Conservation (phyloP, 2,888 invertebrate genomes). For the Dynastes grantii region DNA sequence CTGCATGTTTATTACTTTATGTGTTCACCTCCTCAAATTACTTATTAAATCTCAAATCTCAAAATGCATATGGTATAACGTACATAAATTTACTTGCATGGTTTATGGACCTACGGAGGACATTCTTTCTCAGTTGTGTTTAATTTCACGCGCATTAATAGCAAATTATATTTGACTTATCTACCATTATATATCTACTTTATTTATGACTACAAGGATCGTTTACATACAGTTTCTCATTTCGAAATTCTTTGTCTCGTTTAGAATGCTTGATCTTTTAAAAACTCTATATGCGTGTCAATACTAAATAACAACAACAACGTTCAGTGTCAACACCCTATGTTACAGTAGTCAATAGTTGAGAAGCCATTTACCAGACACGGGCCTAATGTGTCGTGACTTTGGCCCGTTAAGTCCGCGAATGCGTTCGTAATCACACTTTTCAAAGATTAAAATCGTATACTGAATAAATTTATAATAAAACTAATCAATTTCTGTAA, state of each 20-base stretch:
- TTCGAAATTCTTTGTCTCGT: background rate
- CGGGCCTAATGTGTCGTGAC: slow-evolving; percentile 22
- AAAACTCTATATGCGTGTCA: background rate
- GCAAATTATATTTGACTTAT: background rate
- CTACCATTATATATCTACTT: background rate
- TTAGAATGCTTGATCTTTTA: background rate
- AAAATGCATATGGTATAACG: too few relatives aligned
- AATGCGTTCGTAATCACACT: slow-evolving; percentile 23
- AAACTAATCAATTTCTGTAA: slow-evolving; percentile 14
- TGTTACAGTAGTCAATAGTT: background rate
- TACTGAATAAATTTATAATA: background rate
- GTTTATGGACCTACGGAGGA: too few relatives aligned
- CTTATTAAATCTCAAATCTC: too few relatives aligned
- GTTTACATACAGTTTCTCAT: background rate
- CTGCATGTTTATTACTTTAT: too few relatives aligned
- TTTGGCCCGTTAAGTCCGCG: background rate
- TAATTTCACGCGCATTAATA: background rate
- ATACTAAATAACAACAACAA: slow-evolving; percentile 6
- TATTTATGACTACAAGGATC: background rate
- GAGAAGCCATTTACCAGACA: slow-evolving; percentile 1
- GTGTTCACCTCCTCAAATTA: too few relatives aligned
- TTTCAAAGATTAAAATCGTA: slow-evolving; percentile 5
- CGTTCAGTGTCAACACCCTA: slow-evolving; percentile 34
- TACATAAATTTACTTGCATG: too few relatives aligned
- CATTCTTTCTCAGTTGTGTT: too few relatives aligned